phyloP scores from a whole-genome alignment of 2,888 invertebrate genomes.

The Heliconius aoede region DNA sequence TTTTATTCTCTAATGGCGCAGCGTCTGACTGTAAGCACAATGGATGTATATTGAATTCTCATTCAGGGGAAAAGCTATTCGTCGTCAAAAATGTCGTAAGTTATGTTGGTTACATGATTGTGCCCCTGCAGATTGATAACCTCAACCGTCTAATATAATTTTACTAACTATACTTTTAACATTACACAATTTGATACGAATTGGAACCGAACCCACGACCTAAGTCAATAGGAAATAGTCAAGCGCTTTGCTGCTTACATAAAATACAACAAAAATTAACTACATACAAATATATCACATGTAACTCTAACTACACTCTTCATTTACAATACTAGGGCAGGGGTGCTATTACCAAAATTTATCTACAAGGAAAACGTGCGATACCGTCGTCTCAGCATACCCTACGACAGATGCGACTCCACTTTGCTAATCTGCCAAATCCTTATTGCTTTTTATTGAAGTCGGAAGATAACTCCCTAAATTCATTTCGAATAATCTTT shows the following conservation, averaged over 20 bases:
- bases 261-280: neutral
- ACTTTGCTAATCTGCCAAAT: slow-evolving; percentile 46
- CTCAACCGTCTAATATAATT: too few relatives aligned
- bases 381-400: slow-evolving; percentile 41
- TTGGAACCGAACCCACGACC: too few relatives aligned
- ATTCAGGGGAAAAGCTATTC: too few relatives aligned
- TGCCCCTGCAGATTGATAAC: neutral
- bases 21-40: too few relatives aligned
- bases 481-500: slow-evolving; percentile 26
- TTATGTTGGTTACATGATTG: neutral
- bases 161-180: too few relatives aligned
- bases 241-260: neutral
- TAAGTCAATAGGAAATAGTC: too few relatives aligned
- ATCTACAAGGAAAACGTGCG: slow-evolving; percentile 42
- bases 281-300: neutral
- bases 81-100: neutral
- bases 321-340: neutral
- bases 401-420: slow-evolving; percentile 41
- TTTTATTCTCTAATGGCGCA: neutral
- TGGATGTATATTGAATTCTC: too few relatives aligned
- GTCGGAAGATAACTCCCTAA: slow-evolving; percentile 29
- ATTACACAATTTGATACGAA: too few relatives aligned
- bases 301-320: neutral
- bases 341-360: slow-evolving; percentile 38
- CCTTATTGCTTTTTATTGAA: slow-evolving; percentile 47